A percentile compares a stretch with the other conserved stretches of the same genome.
phyloP scores from a whole-genome alignment of 2,888 invertebrate genomes.

The Thalpophila matura region DNA sequence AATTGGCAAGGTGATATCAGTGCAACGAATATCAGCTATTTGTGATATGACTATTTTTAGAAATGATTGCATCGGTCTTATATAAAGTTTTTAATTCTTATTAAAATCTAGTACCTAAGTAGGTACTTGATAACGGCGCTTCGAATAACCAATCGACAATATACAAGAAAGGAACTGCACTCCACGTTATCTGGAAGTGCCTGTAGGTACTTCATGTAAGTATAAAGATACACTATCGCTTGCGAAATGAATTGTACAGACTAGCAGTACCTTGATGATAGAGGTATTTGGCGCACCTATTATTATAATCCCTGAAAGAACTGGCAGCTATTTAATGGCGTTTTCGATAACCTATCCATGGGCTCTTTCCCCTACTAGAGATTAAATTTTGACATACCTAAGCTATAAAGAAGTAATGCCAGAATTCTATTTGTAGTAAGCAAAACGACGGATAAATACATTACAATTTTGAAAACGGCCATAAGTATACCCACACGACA shows the following conservation, averaged over 20 bases:
- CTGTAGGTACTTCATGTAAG: conserved; percentile 29
- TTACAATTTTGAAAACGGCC: no score
- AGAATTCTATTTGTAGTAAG: no score
- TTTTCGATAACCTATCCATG: no score
- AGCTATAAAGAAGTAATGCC: no score
- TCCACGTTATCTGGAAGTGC: conserved; percentile 42
- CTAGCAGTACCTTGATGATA: conserved; percentile 17
- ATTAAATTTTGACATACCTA: no score
- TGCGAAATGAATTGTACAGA: conserved; percentile 10
- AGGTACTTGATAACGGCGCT: conserved; percentile 19
- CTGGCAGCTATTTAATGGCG: conserved; percentile 22
- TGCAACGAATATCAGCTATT: conserved; percentile 1
- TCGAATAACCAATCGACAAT: conserved; percentile 11
- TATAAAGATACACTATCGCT: conserved; percentile 52
- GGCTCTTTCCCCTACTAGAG: no score
- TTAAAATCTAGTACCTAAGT: conserved; percentile 15
- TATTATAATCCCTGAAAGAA: conserved; percentile 19
- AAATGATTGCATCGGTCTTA: conserved; percentile 23
- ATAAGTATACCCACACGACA: background rate
- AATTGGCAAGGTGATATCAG: conserved; percentile 36
- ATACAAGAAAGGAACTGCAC: conserved; percentile 32
- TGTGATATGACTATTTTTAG: conserved; percentile 5
- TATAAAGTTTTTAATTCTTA: conserved; percentile 6
- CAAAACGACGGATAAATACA: no score
- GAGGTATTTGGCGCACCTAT: conserved; percentile 43